Percentiles rank a stretch among this genome's conserved stretches.
Evolutionary conservation across 2,797 vertebrate species (phyloP).

Genomic region (Arnoldichthys spilopterus): DNA sequence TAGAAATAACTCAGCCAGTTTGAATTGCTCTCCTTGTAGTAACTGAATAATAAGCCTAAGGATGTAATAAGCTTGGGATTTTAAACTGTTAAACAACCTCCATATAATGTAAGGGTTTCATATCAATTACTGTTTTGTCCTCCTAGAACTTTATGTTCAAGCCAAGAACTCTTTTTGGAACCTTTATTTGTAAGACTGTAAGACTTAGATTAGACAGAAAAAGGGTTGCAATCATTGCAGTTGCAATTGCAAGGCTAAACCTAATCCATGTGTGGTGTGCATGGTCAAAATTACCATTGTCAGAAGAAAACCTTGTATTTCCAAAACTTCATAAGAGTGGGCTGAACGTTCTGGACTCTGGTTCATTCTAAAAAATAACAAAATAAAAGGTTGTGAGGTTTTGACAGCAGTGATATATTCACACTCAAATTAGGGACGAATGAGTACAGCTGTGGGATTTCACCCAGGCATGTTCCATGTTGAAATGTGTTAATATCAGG

Average conservation of each 20-base stretch:
- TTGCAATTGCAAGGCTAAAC: not conserved
- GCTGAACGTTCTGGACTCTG: no score
- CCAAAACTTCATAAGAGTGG: no score
- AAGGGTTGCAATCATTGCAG: not conserved
- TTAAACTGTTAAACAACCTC: not conserved
- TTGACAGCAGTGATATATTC: not conserved
- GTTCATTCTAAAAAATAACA: no score
- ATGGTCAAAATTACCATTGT: not conserved
- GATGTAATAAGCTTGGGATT: not conserved
- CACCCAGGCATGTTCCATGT: not conserved
- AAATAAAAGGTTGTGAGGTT: no score
- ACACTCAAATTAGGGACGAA: not conserved
- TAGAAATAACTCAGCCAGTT: not conserved
- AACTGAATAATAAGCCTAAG: not conserved
- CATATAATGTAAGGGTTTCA: not conserved
- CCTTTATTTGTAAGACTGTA: not conserved
- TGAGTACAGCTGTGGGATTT: not conserved
- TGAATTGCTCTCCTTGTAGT: not conserved
- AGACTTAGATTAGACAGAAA: not conserved
- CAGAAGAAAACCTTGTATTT: not conserved
- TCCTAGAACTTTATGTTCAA: not conserved
- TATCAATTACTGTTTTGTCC: not conserved
- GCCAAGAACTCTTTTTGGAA: not conserved
- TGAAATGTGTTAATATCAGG: constrained; percentile 1
- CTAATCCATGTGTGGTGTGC: not conserved